These are phyloP conservation scores for Podotricha telesiphe DNA, from an alignment of 2,888 invertebrate genomes.

Conservation along the genomic window DNA sequence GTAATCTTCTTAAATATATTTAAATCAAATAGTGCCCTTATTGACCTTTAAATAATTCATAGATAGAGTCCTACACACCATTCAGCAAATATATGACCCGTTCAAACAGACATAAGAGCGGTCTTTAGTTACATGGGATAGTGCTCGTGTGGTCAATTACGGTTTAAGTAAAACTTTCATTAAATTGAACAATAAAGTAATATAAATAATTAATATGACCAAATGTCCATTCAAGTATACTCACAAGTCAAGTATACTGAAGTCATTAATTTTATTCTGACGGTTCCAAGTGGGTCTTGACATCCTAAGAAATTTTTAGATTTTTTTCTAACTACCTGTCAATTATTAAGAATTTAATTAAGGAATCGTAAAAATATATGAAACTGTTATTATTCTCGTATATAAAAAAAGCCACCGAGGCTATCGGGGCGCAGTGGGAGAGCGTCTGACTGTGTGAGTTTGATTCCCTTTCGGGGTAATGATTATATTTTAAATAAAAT, in stretches of 20 bases:
- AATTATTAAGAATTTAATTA: neutral
- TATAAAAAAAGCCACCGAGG: too few species aligned
- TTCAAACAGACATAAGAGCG: constrained; percentile 18
- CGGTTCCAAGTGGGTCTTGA: neutral
- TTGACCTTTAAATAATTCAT: constrained; percentile 9
- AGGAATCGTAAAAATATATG: too few species aligned
- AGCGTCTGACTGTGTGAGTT: too few species aligned
- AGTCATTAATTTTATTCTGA: neutral
- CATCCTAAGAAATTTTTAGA: neutral
- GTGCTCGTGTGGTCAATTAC: constrained; percentile 1
- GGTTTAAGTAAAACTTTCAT: constrained; percentile 4
- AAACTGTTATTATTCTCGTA: too few species aligned
- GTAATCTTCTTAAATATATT: neutral
- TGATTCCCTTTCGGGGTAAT: too few species aligned
- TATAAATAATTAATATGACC: neutral
- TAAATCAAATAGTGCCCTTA: constrained; percentile 5
- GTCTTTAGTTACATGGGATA: constrained; percentile 3
- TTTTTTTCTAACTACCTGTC: neutral
- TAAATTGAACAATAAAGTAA: constrained; percentile 4
- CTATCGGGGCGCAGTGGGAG: too few species aligned
- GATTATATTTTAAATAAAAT: too few species aligned
- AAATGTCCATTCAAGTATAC: neutral
- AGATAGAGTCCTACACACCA: neutral
- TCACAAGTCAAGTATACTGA: neutral
- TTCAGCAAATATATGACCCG: constrained; percentile 15